Evolutionary conservation across 2,888 invertebrate species (phyloP), one percentile per base, ranked within the genome.

Genomic region (Scelioninae gen. 2): DNA sequence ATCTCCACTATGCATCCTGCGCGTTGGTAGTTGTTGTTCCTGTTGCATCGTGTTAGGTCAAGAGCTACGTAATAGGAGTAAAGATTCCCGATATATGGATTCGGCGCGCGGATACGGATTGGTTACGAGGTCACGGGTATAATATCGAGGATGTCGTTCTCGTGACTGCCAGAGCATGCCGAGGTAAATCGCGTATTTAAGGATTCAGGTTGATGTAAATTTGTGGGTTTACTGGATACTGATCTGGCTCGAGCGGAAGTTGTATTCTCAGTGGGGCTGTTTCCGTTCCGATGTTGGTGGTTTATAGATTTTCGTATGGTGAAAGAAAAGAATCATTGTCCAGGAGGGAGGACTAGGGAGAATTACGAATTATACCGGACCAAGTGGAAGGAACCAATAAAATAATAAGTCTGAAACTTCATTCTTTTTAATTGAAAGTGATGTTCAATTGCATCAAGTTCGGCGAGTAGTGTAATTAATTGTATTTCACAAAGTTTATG

Each of bases 21-120:
- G 33, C 13, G 35, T 25, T 37, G 15, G 41, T 58, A 11, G 46
- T 53, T 48, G 67, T 63, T 69, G 74, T 67, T 70, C 70, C 74
- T 74, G 74, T 70, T 74, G 74, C 74, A 48, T 70, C 70, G 53
- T 43, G 70, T 57, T 35, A 10, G 67, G 61, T 74, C 67, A 67
- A 74, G 60, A 60, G 61, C 39, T 46, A 68, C 50, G 43, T 72
- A 45, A 57, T 22, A 43, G 37, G 37, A 41, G 33, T 33, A 61
- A 72, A 52, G 61, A 69, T 65, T 60, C 45, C 37, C 63, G 46
- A 68, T 69, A 64, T 35, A 15, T n/a, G 41, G 39, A 48, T 46
- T 48, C 13, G 11, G 5, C 25, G 46, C 58, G 41, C 52, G 19
- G 15, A 58, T 53, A 28, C 67, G 33, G 19, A 45, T 41, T 55